A percentile compares a stretch with the other conserved stretches of the same genome.
These are phyloP conservation scores for Pipistrellus pipistrellus DNA, from an alignment of 2,797 vertebrate genomes.

Conservation along the genomic window DNA sequence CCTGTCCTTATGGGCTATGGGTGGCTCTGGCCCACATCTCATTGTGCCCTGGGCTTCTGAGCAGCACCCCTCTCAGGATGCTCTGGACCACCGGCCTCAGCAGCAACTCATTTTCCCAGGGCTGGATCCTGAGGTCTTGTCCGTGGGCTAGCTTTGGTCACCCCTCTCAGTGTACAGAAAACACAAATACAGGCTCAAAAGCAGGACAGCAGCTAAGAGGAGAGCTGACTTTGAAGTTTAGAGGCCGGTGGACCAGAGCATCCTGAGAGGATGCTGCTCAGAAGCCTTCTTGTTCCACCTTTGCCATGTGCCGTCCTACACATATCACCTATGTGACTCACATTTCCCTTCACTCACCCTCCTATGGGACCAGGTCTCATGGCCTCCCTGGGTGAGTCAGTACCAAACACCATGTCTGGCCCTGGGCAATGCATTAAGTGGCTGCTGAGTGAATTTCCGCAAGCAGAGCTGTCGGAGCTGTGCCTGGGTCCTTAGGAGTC, in stretches of 20 bases:
- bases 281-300: not conserved
- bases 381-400: not conserved
- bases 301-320: not conserved
- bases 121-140: too few relatives aligned
- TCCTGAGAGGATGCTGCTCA: not conserved
- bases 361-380: not conserved
- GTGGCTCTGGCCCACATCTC: not conserved
- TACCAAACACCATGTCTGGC: not conserved
- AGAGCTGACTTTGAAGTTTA: too few relatives aligned
- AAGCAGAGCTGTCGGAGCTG: not conserved
- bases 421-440: too few relatives aligned
- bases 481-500: not conserved
- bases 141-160: too few relatives aligned
- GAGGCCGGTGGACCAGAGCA: not conserved
- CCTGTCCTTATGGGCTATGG: not conserved
- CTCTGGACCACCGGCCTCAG: too few relatives aligned
- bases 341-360: not conserved
- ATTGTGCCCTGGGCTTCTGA: too few relatives aligned
- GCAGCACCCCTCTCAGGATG: too few relatives aligned
- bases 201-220: too few relatives aligned
- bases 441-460: not conserved
- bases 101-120: too few relatives aligned
- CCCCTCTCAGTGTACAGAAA: too few relatives aligned
- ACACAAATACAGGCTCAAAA: too few relatives aligned
- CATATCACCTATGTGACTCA: accelerated